phyloP scores from a whole-genome alignment of 2,888 invertebrate species.

The Meliscaeva auricollis region DNA sequence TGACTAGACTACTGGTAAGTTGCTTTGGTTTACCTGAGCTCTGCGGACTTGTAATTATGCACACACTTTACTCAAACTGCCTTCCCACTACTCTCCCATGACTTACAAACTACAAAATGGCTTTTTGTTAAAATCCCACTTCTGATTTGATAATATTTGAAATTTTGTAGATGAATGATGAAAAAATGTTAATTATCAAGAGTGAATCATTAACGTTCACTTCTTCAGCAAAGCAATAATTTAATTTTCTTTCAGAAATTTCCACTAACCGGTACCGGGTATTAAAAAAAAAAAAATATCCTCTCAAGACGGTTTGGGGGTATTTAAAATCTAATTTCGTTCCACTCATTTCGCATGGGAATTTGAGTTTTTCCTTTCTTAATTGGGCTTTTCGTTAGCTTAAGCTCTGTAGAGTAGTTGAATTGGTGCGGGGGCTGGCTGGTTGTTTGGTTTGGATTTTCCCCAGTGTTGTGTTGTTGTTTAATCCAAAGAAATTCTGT shows the following conservation, averaged over 20 bases:
- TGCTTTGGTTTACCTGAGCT: too few species aligned
- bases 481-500: constrained; percentile 66
- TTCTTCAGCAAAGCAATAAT: constrained; percentile 53
- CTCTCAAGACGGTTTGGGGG: constrained; percentile 66
- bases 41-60: too few species aligned
- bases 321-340: constrained; percentile 75
- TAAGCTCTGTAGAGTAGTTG: neutral
- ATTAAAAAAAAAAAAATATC: constrained; percentile 70
- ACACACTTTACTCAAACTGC: too few species aligned
- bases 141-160: neutral
- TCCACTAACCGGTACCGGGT: constrained; percentile 60
- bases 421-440: constrained; percentile 1
- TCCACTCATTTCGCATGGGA: constrained; percentile 58
- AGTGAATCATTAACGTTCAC: constrained; percentile 55
- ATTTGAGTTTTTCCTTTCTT: constrained; percentile 72
- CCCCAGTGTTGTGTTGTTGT: constrained; percentile 28
- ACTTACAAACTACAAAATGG: too few species aligned
- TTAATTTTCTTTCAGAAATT: constrained; percentile 63
- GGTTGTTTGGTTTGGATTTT: constrained; percentile 9
- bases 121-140: neutral
- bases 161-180: neutral
- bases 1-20: too few species aligned
- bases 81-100: too few species aligned
- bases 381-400: constrained; percentile 63
- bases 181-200: constrained; percentile 50